A percentile compares a stretch with the other conserved stretches of the same genome.
These are phyloP conservation scores for Peromyscus maniculatus DNA, from an alignment of 2,113 vertebrate species.

Conservation along the genomic window DNA sequence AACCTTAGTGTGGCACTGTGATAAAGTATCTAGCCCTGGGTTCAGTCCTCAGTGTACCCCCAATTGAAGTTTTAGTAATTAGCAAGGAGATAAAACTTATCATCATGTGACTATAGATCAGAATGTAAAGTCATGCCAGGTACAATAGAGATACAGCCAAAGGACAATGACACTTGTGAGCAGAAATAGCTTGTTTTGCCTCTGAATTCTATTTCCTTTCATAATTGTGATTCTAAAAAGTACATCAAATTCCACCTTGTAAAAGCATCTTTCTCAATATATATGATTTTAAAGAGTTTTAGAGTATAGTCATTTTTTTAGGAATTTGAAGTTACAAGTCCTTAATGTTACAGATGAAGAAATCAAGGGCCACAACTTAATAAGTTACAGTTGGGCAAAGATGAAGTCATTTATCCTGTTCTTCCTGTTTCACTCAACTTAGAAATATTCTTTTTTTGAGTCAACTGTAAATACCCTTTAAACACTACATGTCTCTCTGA, in stretches of 20 bases:
- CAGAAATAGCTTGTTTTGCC: neutral
- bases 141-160: neutral
- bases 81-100: neutral
- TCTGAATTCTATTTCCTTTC: neutral
- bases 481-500: neutral
- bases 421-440: slow-evolving; percentile 9
- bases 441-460: slow-evolving; percentile 29
- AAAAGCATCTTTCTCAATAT: slow-evolving; percentile 23
- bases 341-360: slow-evolving; percentile 8
- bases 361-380: neutral
- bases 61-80: neutral
- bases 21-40: neutral
- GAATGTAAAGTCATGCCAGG: neutral
- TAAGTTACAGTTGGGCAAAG: neutral
- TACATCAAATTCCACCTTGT: neutral
- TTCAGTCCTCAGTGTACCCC: neutral
- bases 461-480: slow-evolving; percentile 68
- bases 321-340: slow-evolving; percentile 19
- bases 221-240: neutral
- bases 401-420: neutral
- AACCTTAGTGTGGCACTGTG: neutral
- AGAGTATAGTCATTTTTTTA: slow-evolving; percentile 43
- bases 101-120: slow-evolving; percentile 10
- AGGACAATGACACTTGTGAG: neutral
- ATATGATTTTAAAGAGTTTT: slow-evolving; percentile 9